Conservation (phyloP, 2,113 vertebrate species). For the Mus musculus region GRCm39 chr4:150396001-150396500, state of each 20-base stretch:
- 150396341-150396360: conserved; percentile 31
- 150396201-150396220: background rate
- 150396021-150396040: background rate
- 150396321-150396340: background rate
- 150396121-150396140: background rate
- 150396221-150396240: background rate
- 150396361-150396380: background rate
- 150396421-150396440: background rate
- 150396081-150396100: background rate
- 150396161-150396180: background rate
- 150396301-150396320: background rate
- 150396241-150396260: background rate
- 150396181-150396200: background rate
- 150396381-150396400: background rate
- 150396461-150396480: background rate
- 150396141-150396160: background rate
- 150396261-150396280: background rate
- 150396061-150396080: background rate
- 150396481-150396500: conserved; percentile 9
- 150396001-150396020: background rate
- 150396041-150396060: background rate
- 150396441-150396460: background rate
- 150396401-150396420: background rate
- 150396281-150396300: background rate
- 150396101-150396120: background rate